Evolutionary conservation across 2,113 vertebrate genomes (phyloP), one percentile per base, ranked within the genome.

Genomic region (Alethe diademata): DNA sequence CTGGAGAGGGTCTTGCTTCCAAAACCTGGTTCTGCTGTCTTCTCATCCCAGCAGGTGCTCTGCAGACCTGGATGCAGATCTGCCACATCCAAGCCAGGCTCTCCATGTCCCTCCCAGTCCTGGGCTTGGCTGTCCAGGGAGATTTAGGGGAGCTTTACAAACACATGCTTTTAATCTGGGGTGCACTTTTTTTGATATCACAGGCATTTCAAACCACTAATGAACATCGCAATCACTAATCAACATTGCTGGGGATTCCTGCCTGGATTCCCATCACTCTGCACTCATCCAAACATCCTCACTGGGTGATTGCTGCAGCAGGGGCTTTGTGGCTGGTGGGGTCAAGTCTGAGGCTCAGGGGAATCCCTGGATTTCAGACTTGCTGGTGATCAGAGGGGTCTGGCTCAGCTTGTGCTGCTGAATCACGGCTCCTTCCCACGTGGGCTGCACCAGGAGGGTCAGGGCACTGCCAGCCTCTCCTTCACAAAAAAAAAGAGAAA

Each of bases 391-490:
- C 64, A 71, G 71, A 92, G 48, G 85, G 83, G 92, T 97, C 78
- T 42, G 33, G 71, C 86, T 90, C 31, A 5, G 79, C 93, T 95
- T 60, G 45, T 75, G 57, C 84, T 86, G 31, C 31, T 23, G 7
- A 28, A 64, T 51, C 84, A 3, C 14, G 17, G 70, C 78, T 88
- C 86, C 71, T 80, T 73, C 73, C 96, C 45, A 9, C 72, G 25
- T 26, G 86, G 93, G 96, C 97, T 91, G 96, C 95, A 96, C 97
- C 97, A 76, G 96, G 89, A 83, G 67, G 56, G 31, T 22, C 54
- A 2, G 22, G 33, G 51, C 16, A 0, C 14, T 48, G 43, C 58
- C 88, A 70, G 9, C 78, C 31, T 78, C 87, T 75, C 73, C 48
- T 61, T 60, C 53, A 6, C 7, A 1, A 14, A 12, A 8, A 5